Base-by-base conservation (phyloP, 2,113 vertebrate species). In the Melanerpes formicivorus region DNA sequence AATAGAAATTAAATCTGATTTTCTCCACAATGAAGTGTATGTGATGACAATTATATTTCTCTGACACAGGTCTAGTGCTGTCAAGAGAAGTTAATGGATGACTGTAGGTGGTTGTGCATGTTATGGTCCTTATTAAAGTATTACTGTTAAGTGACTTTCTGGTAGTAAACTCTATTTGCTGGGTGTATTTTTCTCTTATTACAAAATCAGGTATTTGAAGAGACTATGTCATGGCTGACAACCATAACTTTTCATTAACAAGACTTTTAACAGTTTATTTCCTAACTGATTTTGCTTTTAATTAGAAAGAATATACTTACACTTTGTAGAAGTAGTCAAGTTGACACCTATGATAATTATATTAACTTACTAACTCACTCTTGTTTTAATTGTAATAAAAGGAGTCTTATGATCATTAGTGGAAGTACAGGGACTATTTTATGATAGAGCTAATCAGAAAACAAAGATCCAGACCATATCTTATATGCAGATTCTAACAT, bases 401-500 rank as follows among this genome's bases (percentile, higher is more conserved):
- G 4, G 11, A 8, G 2, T 5, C 40, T 82, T 66, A 48, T 50
- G n/a, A 14, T 82, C 5, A 11, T 63, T 80, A 6, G 9, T 65
- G 16, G 21, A 70, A 76, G 4, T 34, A n/a, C 12, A 25, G 29
- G 29, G 11, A 72, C 6, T 72, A 74, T 59, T 55, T 90, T 62
- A 8, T 50, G 19, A 46, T 19, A 27, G n/a, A 76, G 15, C 15
- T 11, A 30, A 54, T 76, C 17, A 79, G 58, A 92, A 86, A 70
- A 46, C 4, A 79, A 5, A 44, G n/a, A 19, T 17, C 6, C 30
- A 18, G 58, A n/a, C 14, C 1, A 0, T 80, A 26, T 87, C 81
- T 90, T 84, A 50, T 50, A 59, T 34, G 14, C 3, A 8, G 0
- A 0, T 67, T 67, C 18, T 46, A 40, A 58, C 0, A 2, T 70